Percentiles rank a stretch among this genome's conserved stretches.
These are phyloP conservation scores for Myodes glareolus DNA, from an alignment of 2,113 vertebrate genomes.

Conservation along the genomic window DNA sequence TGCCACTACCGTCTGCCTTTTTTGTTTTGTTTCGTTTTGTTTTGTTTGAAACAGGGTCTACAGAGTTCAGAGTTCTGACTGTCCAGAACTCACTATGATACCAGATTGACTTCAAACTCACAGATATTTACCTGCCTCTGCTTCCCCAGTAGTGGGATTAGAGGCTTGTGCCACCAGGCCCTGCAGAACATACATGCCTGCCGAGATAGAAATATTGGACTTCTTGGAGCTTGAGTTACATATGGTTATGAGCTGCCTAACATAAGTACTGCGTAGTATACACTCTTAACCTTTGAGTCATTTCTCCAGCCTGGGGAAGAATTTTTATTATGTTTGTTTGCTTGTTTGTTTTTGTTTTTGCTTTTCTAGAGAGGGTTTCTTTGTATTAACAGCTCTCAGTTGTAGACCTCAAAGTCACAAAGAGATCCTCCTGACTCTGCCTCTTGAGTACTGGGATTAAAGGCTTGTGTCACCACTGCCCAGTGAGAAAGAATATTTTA, in stretches of 20 bases:
- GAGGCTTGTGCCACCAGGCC: not conserved
- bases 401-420: too few relatives aligned
- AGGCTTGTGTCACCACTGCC: not conserved
- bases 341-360: too few relatives aligned
- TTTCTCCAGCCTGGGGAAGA: not conserved
- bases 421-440: too few relatives aligned
- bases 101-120: not conserved
- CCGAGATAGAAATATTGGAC: not conserved
- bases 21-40: too few relatives aligned
- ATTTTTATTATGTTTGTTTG: not conserved
- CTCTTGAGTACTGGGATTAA: not conserved
- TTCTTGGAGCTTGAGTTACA: not conserved
- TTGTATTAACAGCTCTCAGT: too few relatives aligned
- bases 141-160: not conserved
- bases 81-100: not conserved
- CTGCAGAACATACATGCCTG: not conserved
- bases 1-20: too few relatives aligned
- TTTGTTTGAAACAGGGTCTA: not conserved
- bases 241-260: not conserved
- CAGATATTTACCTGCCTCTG: not conserved
- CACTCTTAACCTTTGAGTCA: not conserved
- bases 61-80: not conserved
- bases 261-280: not conserved
- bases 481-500: not conserved
- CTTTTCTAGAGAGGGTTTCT: too few relatives aligned